Conservation (phyloP, 2,113 vertebrate genomes). For the Onychorhynchus coronatus region DNA sequence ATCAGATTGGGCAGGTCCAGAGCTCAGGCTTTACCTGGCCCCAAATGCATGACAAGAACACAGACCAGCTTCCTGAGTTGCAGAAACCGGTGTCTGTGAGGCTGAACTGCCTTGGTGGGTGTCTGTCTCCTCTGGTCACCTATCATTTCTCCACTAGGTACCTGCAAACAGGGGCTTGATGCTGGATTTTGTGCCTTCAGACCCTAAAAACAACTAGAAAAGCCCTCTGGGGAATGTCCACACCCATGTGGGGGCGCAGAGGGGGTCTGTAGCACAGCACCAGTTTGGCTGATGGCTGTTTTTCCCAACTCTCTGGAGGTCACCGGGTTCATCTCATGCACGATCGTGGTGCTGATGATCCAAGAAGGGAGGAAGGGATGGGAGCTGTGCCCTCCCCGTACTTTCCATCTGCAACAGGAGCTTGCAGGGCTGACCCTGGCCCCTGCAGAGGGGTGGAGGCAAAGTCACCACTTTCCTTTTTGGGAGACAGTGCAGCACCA, state of each 20-base stretch:
- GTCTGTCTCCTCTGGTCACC: background rate
- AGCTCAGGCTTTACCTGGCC: background rate
- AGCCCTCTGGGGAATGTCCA: background rate
- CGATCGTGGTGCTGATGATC: background rate
- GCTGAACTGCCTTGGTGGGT: background rate
- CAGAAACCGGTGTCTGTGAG: background rate
- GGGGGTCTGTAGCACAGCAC: background rate
- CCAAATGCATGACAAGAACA: background rate
- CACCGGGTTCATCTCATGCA: background rate
- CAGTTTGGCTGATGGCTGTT: background rate
- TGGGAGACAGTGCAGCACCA: background rate
- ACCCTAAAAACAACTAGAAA: background rate
- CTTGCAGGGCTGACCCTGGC: background rate
- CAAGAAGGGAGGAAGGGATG: background rate
- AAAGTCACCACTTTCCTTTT: background rate
- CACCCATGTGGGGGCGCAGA: background rate
- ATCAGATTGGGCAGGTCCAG: background rate
- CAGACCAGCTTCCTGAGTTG: background rate
- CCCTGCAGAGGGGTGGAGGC: background rate
- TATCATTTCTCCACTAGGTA: background rate
- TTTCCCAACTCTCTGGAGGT: fast-evolving
- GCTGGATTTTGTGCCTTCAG: background rate
- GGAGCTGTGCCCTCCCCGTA: background rate
- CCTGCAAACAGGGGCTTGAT: background rate
- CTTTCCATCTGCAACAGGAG: background rate